Evolutionary conservation across 2,797 vertebrate genomes (phyloP), one percentile per base, ranked within the genome.

Genomic region (Percopsis omiscomaycus): DNA sequence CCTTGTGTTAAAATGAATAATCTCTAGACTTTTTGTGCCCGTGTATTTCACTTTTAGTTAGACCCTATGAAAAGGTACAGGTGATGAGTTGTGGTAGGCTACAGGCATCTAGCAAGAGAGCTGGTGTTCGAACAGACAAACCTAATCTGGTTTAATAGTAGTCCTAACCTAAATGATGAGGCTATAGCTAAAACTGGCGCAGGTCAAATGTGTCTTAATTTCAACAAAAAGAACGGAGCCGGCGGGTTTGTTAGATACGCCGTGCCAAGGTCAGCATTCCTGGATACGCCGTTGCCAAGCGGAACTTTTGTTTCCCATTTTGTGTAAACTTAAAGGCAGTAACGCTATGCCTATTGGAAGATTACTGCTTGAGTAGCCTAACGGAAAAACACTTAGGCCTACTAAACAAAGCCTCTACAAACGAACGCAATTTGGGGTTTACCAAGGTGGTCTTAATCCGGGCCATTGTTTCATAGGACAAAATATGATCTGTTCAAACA

Each of bases 251-350:
- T 81, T 84, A 80, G 77, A 73, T 52, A 71, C 77, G 69, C 71
- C 72, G 42, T 88, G 88, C 90, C 89, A 90, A 89, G 79, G 86
- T 87, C 89, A 83, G 88, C 89, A 91, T 92, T 92, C 90, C 89
- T 88, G 73, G 60, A 67, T 81, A 42, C 62, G 61, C 78, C 74
- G 90, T 90, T 89, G 89, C 89, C 88, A 83, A 71, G 91, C 73
- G 85, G 89, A 86, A 88, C 86, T 86, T 90, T 84, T 86, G 82
- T 91, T 73, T 84, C 75, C 22, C 69, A 57, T 75, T 84, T 77
- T 84, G 80, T 80, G 84, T 78, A 80, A 84, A 87, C 75, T 83
- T 80, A 65, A 76, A 55, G 69, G 65, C 67, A 72, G 77, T 84
- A 65, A 73, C 79, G 68, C 77, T 65, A 71, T 64, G 79, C 58